Conservation (phyloP, 2,113 vertebrate genomes). For the Lampris megalopsis region DNA sequence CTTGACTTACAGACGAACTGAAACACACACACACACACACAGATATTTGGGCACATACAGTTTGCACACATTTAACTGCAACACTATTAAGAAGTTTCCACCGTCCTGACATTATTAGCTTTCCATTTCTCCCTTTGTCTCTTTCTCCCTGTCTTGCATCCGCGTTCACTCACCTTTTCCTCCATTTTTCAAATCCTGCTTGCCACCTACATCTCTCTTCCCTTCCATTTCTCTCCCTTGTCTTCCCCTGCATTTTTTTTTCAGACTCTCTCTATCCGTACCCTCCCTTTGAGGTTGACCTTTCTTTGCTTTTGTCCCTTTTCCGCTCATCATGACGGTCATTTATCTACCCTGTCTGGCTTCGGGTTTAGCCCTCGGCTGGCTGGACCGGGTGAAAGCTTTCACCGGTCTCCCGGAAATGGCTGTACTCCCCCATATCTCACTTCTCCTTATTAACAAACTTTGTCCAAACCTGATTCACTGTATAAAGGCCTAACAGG, state of each 20-base stretch:
- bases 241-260: neutral
- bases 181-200: conserved; percentile 18
- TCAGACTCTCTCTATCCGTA: neutral
- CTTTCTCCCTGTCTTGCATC: neutral
- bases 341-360: conserved; percentile 37
- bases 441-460: conserved; percentile 18
- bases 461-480: conserved; percentile 12
- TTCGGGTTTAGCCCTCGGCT: conserved; percentile 35
- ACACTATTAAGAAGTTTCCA: neutral
- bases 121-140: conserved; percentile 29
- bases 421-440: neutral
- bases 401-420: conserved; percentile 20
- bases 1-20: conserved; percentile 32
- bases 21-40: neutral
- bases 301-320: neutral
- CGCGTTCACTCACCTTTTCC: neutral
- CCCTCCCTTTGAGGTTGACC: neutral
- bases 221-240: neutral
- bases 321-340: conserved; percentile 1
- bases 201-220: neutral
- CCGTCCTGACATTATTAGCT: neutral
- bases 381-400: conserved; percentile 20
- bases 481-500: neutral
- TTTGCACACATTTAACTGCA: neutral
- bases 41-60: neutral